phyloP scores from a whole-genome alignment of 2,797 vertebrate genomes.

The Scyliorhinus canicula region DNA sequence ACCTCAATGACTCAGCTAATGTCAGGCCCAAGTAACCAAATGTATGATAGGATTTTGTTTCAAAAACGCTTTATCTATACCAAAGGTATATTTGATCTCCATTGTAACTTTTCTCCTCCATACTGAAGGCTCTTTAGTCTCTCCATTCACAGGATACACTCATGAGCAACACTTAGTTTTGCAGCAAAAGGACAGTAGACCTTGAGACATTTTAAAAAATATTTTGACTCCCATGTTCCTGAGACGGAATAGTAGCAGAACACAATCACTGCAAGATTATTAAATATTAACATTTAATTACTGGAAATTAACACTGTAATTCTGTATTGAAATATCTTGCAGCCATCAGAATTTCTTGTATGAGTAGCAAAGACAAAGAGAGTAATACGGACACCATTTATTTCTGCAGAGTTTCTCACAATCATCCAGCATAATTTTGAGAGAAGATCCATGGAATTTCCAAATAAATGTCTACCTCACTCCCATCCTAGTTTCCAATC shows the following conservation, averaged over 20 bases:
- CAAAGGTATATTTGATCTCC: not conserved
- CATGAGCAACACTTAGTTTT: not conserved
- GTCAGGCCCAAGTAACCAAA: not conserved
- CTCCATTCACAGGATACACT: not conserved
- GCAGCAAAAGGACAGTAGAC: not conserved
- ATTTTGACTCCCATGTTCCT: not conserved
- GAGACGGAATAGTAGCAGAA: not conserved
- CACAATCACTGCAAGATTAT: not conserved
- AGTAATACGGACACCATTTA: not conserved
- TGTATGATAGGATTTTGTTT: not conserved
- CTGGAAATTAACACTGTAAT: not conserved
- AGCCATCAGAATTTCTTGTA: not conserved
- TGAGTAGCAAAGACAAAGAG: not conserved
- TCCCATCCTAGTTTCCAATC: too few species aligned
- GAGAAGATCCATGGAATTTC: not conserved
- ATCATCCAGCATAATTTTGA: not conserved
- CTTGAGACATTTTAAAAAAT: not conserved
- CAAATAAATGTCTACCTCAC: not conserved
- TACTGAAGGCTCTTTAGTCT: not conserved
- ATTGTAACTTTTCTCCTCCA: not conserved
- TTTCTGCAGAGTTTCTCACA: not conserved
- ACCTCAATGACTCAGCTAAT: not conserved
- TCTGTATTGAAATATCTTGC: not conserved
- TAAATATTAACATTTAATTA: not conserved
- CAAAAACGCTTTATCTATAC: not conserved